Conservation (phyloP, 2,113 vertebrate species). For the Eublepharis macularius region DNA sequence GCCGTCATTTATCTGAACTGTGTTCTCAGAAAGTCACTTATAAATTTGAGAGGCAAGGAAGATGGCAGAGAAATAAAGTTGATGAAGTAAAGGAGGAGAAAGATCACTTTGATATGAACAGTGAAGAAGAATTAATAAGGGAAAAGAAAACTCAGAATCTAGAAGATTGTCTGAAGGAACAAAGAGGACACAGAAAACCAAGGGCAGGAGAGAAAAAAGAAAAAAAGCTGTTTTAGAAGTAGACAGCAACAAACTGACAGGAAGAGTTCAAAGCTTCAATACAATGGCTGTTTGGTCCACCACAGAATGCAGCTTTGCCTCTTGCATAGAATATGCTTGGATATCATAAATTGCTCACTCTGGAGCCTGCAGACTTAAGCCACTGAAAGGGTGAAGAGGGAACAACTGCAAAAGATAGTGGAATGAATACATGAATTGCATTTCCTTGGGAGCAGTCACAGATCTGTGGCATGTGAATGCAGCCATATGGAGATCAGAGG, state of each 20-base stretch:
- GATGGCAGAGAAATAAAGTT: conserved; percentile 7
- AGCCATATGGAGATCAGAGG: neutral
- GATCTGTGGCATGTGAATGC: neutral
- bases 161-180: neutral
- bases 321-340: neutral
- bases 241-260: conserved; percentile 12
- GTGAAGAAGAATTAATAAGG: conserved; percentile 25
- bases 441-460: neutral
- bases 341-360: neutral
- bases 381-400: neutral
- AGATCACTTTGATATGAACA: conserved; percentile 7
- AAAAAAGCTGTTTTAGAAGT: conserved; percentile 13
- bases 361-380: neutral
- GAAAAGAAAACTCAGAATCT: neutral
- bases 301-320: neutral
- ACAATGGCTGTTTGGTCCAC: neutral
- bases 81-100: conserved; percentile 1
- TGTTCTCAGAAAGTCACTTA: neutral
- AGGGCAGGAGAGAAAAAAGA: too few species aligned
- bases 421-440: neutral
- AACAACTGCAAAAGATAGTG: neutral
- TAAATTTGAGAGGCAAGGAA: neutral
- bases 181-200: neutral
- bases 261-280: neutral
- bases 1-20: neutral